Base-by-base conservation (phyloP, 2,888 invertebrate genomes). In the Lordiphosa fenestrarum region DNA sequence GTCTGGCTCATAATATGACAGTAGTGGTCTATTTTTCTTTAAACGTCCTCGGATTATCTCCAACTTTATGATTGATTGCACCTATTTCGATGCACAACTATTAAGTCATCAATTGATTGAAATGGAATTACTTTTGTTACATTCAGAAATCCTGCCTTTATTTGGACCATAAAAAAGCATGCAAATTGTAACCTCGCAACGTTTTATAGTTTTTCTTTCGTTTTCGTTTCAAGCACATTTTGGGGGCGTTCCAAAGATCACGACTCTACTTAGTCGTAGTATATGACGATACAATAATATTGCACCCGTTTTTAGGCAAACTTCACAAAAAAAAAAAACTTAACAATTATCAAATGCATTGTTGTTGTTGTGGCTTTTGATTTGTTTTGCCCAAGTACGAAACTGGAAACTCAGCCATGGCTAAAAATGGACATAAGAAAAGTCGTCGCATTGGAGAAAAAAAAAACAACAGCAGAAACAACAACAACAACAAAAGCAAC, bases 361-460 rank as follows among this genome's bases (percentile, higher is more conserved):
- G 53, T 53, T 56, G 73, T 38, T 53, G 56, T 50, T 61, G 54
- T 72, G 60, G 75, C 38, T 58, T 76, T 74, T 59, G 77, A 73
- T 64, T 73, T 73, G 71, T 64, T 69, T 82, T 74, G 69, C 56
- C 73, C 67, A 72, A 76, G 73, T 76, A 66, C 53, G 70, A 47
- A 76, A 76, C 77, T 76, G 75, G 84, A 76, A 76, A 83, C 84
- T 66, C 59, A 69, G 75, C 77, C 77, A 69, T 80, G 76, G 77
- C 75, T 76, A 66, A 83, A 75, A 80, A 75, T 83, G 75, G 75
- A 69, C 77, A 73, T 60, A 55, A 80, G 70, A 83, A 75, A 83
- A 80, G 63, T 76, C 48, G 69, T 73, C 30, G 30, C 30, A 10
- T 40, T 36, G 39, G 42, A 42, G 33, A 47, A 64, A 63, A 39